phyloP scores from a whole-genome alignment of 1,140 invertebrate species.

The Drosophila melanogaster region DNA sequence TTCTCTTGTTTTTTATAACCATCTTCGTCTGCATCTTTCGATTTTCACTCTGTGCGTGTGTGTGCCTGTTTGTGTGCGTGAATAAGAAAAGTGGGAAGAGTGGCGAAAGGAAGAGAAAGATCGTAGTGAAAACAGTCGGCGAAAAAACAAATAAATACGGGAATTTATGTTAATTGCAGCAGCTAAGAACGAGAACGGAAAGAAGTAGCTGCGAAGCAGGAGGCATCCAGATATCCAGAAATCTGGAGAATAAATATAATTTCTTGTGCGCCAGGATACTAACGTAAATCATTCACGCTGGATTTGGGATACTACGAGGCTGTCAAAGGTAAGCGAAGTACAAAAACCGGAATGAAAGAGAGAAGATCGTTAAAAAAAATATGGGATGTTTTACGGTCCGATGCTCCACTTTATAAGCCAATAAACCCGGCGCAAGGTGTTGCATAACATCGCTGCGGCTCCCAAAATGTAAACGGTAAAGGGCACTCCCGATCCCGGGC shows the following conservation, averaged over 20 bases:
- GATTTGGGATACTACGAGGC: slow-evolving; percentile 84
- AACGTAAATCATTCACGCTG: slow-evolving; percentile 84
- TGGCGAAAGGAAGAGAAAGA: slow-evolving; percentile 40
- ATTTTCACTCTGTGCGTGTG: slow-evolving; percentile 2
- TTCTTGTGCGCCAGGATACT: slow-evolving; percentile 49
- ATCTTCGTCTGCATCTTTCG: slow-evolving; percentile 62
- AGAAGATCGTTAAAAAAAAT: slow-evolving; percentile 17
- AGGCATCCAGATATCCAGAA: slow-evolving; percentile 54
- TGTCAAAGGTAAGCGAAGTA: slow-evolving; percentile 74
- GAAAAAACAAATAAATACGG: slow-evolving; percentile 54
- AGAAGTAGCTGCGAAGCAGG: slow-evolving; percentile 19
- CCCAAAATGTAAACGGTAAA: slow-evolving; percentile 27
- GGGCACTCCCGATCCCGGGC: slow-evolving; percentile 24
- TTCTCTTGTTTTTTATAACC: slow-evolving; percentile 61
- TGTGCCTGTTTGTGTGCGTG: slow-evolving; percentile 16
- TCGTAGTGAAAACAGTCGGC: slow-evolving; percentile 56
- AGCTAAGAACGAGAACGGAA: slow-evolving; percentile 9
- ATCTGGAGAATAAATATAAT: slow-evolving; percentile 37
- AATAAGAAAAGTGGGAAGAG: slow-evolving; percentile 8
- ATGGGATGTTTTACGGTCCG: slow-evolving; percentile 41
- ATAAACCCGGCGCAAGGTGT: slow-evolving; percentile 38
- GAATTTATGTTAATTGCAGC: slow-evolving; percentile 45
- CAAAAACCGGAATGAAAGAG: slow-evolving; percentile 22
- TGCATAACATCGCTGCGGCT: slow-evolving; percentile 30
- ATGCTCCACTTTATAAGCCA: slow-evolving; percentile 43